These are phyloP conservation scores for Malurus cyaneus DNA, from an alignment of 2,113 vertebrate species.

Conservation along the genomic window DNA sequence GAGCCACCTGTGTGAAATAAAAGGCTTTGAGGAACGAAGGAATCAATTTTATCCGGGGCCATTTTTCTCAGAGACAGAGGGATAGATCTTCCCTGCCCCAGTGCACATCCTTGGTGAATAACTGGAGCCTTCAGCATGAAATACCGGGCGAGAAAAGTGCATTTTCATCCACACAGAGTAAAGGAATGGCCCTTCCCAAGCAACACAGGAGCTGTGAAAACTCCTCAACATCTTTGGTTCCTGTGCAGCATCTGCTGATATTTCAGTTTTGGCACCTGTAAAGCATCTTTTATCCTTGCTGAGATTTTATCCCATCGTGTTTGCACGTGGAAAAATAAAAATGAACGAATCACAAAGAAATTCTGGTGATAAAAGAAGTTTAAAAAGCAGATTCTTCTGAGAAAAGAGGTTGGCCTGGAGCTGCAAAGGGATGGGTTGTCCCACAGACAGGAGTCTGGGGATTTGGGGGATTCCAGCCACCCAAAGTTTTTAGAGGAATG, in stretches of 20 bases:
- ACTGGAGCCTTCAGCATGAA: not conserved
- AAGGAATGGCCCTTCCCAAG: not conserved
- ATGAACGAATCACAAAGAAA: not conserved
- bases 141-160: not conserved
- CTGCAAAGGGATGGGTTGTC: not conserved
- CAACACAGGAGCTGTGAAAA: not conserved
- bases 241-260: not conserved
- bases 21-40: not conserved
- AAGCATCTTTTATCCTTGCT: not conserved
- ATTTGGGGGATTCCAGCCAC: not conserved
- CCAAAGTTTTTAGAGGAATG: not conserved
- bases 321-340: not conserved
- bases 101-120: not conserved
- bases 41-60: not conserved
- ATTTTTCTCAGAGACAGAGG: not conserved
- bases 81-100: not conserved
- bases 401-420: not conserved
- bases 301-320: not conserved
- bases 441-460: accelerated
- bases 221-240: not conserved
- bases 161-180: not conserved
- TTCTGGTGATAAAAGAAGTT: not conserved
- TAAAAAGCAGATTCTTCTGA: not conserved
- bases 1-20: not conserved
- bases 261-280: not conserved